A percentile compares a stretch with the other conserved stretches of the same genome.
These are phyloP conservation scores for Rhegmatorhina hoffmannsi DNA, from an alignment of 2,113 vertebrate genomes.

Conservation along the genomic window DNA sequence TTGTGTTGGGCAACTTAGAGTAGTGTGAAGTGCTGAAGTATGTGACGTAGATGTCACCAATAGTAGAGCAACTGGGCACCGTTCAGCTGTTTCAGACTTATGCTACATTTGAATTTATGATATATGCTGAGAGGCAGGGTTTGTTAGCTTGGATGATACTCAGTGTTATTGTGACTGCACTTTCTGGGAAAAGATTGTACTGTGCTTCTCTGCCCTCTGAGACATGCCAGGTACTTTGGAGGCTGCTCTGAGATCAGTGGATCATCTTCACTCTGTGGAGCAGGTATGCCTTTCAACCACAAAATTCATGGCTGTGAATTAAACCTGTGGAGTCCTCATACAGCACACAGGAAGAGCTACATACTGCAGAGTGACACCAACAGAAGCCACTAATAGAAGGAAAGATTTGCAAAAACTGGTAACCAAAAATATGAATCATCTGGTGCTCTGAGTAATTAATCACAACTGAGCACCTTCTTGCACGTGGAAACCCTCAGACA, in stretches of 20 bases:
- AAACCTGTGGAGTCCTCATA: neutral
- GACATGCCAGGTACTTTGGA: neutral
- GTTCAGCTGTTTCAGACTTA: neutral
- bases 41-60: fast-evolving
- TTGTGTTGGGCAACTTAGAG: neutral
- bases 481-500: neutral
- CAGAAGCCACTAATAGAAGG: neutral
- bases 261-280: neutral
- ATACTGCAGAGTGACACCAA: too few species aligned
- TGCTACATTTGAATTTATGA: neutral
- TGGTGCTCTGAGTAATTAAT: neutral
- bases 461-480: neutral
- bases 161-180: neutral
- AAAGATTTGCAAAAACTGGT: neutral
- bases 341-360: neutral
- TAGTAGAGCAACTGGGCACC: neutral
- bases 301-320: neutral
- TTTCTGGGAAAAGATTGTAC: neutral
- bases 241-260: neutral
- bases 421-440: neutral
- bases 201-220: neutral
- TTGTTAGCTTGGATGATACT: neutral
- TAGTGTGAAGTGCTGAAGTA: neutral
- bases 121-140: fast-evolving
- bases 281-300: neutral